Base-by-base conservation (phyloP, 2,888 invertebrate genomes). In the Apodemia mormo region DNA sequence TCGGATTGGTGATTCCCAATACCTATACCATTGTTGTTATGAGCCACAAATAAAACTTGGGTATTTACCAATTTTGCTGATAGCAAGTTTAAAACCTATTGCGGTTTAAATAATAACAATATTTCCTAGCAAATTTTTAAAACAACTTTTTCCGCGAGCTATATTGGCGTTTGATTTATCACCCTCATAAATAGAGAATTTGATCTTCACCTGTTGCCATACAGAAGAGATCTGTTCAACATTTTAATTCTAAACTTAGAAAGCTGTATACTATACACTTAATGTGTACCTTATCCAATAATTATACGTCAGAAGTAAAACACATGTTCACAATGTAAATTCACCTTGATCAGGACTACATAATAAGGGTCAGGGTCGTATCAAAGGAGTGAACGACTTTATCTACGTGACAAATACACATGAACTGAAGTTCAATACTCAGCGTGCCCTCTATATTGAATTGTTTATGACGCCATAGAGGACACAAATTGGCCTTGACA, bases 81-180 rank as follows among this genome's bases (percentile, higher is more conserved):
- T 56, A 56, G 56, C 56, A 14, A 7, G 56, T 56, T 56, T 14
- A 14, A 56, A 56, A 56, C 56, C 29, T n/a, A 5, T 58, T 56
- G 58, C 58, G 58, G 58, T 58, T 58, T 58, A 58, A 58, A 58
- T 58, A 58, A 58, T 58, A 58, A 58, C 58, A 22, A 58, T 58
- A 22, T 58, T 7, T 29, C 58, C 58, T 58, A 58, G n/a, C 58
- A 58, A 58, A 58, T n/a, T n/a, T 58, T 58, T 58, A 58, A 58
- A 58, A 58, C 58, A 58, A 58, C 58, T 58, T 58, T 58, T 58
- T 58, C 58, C 7, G n/a, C 58, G 58, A 58, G 58, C 58, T 58
- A 58, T 58, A 58, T 58, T 58, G n/a, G n/a, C 6, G 58, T 58
- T 58, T 58, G 58, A 58, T 58, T 58, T 14, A 58, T 58, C 58